Conservation (phyloP, 2,797 vertebrate genomes). For the Platalea minor region DNA sequence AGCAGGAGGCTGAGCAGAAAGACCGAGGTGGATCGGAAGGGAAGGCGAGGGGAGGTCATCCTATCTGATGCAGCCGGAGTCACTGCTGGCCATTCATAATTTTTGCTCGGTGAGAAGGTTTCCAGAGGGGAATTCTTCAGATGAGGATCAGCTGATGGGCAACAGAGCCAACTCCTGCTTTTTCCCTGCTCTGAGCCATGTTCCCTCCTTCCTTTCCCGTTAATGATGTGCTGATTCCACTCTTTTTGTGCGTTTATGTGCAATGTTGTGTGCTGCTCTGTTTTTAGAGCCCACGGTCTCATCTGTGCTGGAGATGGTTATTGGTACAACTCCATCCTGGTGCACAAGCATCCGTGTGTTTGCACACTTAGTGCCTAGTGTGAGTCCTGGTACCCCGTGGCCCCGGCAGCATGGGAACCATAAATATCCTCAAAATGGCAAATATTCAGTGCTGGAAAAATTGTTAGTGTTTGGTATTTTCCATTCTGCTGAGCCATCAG, state of each 20-base stretch:
- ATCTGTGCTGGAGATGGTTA: background rate
- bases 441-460: background rate
- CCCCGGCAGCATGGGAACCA: background rate
- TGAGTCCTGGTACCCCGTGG: background rate
- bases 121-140: background rate
- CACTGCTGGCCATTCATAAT: background rate
- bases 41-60: background rate
- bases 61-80: background rate
- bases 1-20: background rate
- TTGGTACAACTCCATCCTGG: background rate
- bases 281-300: rapidly evolving
- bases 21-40: background rate
- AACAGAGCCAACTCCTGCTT: background rate
- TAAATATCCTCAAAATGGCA: background rate
- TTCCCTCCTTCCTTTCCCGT: background rate
- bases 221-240: background rate
- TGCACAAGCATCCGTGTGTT: background rate
- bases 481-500: background rate
- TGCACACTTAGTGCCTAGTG: background rate
- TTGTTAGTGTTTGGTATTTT: background rate
- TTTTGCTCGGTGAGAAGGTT: background rate
- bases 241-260: background rate
- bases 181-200: background rate
- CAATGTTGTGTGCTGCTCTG: background rate
- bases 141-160: background rate